Conservation (phyloP, 2,797 vertebrate genomes). For the Poeciliopsis infans region DNA sequence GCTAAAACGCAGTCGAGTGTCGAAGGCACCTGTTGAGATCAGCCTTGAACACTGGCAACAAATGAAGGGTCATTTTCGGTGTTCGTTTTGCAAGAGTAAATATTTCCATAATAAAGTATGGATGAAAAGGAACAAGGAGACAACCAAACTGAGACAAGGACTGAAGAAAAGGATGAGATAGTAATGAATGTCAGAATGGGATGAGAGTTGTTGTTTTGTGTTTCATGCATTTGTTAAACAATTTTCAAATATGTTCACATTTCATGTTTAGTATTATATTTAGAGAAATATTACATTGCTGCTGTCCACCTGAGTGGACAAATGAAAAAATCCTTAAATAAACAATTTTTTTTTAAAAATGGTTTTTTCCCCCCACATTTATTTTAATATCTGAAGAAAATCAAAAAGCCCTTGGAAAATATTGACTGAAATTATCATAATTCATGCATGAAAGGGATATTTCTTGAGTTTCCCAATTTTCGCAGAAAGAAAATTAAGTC, state of each 20-base stretch:
- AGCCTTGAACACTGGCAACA: slow-evolving; percentile 36
- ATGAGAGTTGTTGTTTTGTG: background rate
- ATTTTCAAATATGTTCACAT: background rate
- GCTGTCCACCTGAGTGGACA: background rate
- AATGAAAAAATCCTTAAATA: background rate
- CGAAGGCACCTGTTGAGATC: slow-evolving; percentile 33
- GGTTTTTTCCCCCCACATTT: background rate
- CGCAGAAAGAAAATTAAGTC: slow-evolving; percentile 41
- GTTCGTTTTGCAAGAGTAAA: background rate
- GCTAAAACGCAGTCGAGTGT: slow-evolving; percentile 36
- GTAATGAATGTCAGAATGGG: background rate
- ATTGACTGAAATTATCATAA: background rate
- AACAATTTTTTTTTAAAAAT: background rate
- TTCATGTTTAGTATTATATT: background rate
- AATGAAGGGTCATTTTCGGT: slow-evolving; percentile 9
- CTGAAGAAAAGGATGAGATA: background rate
- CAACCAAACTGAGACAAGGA: background rate
- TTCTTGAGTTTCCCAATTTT: slow-evolving; percentile 33
- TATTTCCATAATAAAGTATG: background rate
- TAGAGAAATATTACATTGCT: background rate
- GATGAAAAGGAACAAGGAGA: background rate
- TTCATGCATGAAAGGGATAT: slow-evolving; percentile 15
- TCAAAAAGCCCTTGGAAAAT: background rate
- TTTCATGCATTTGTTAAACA: background rate
- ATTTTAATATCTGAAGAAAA: background rate